Base-by-base conservation (phyloP, 2,888 invertebrate species). In the Perdita meconis region DNA sequence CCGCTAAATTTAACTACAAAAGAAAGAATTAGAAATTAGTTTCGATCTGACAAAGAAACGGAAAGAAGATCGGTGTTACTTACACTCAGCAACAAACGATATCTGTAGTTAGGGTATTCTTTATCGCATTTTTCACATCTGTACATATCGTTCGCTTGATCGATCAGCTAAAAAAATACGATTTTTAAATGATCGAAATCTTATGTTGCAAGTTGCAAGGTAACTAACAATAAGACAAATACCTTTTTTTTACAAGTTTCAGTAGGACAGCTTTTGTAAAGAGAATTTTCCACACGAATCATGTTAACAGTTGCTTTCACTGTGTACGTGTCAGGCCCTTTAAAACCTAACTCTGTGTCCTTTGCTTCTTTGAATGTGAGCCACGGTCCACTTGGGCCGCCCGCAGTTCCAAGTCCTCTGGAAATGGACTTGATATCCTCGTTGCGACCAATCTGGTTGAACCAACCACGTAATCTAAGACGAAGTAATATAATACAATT, bases 51-150 rank as follows among this genome's bases (percentile, higher is more conserved):
- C 44, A 16, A 5, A 44, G 8, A 16, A 16, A 8, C 16, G 0
- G 16, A 57, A 34, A 22, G 53, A 30, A 53, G 47, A 61, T 53
- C 55, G 13, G 6, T 22, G 12, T 50, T 56, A 94, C 96, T 95
- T 92, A 98, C 97, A 16, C 34, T 78, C 8, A 51, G 69, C 3
- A 99, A 93, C 81, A 98, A 93, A 51, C 98, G 94, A 93, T 97
- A 97, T 89, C 97, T 97, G 92, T 95, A 99, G 85, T 96, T 96
- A 0, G 96, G 95, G 90, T 94, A 97, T 82, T 97, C 97, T 66
- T 95, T 94, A 88, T 96, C 95, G 92, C 99, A 99, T 92, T 99
- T 99, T 92, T 99, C 99, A 92, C 99, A 99, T 64, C 98, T 94
- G 93, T 95, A 99, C 90, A 96, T 94, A 0, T 97, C 97, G 88